Evolutionary conservation across 2,888 invertebrate genomes (phyloP), one percentile per base, ranked within the genome.

Genomic region (Zygothrica quintamaculata): DNA sequence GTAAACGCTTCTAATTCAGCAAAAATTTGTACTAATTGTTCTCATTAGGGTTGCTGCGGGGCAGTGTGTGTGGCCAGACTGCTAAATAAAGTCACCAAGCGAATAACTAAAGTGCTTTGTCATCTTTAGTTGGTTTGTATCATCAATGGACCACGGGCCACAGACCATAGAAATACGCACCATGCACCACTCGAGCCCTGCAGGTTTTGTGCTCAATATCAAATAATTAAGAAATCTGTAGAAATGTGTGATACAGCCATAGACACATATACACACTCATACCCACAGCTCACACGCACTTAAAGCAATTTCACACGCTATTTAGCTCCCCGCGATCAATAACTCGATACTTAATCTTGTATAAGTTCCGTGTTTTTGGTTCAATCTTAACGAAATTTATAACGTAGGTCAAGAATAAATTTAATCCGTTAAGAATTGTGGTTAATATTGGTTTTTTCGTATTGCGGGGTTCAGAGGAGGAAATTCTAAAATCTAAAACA

Each of bases 1-100:
- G 13, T 13, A 43, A 56, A 29, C 15, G 37, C 42, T 25, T 47
- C 40, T 13, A 8, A n/a, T n/a, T n/a, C n/a, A n/a, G 34, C 29
- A 58, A 47, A 67, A 65, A 61, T 65, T 44, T 80, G 87, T 75
- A 81, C 80, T 87, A 80, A 80, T 87, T 86, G 87, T 87, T 87
- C 71, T 77, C 87, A 80, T 86, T 81, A 80, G 61, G 70, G 25
- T 56, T 60, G 48, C 22, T 34, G 13, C 53, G 36, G 33, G 11
- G 22, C 42, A 25, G 13, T 68, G 77, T 55, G 76, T 77, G 72
- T 77, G 77, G 77, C 48, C 82, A 46, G n/a, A 36, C 51, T 25
- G 40, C 12, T 44, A 65, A 65, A 71, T 71, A 43, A 61, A 76
- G 56, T 50, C 36, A 1, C 18, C 26, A 37, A 5, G n/a, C 13